A percentile compares a stretch with the other conserved stretches of the same genome.
Conservation (phyloP, 64 coral and sea anemone species). For the Orbicella faveolata region DNA sequence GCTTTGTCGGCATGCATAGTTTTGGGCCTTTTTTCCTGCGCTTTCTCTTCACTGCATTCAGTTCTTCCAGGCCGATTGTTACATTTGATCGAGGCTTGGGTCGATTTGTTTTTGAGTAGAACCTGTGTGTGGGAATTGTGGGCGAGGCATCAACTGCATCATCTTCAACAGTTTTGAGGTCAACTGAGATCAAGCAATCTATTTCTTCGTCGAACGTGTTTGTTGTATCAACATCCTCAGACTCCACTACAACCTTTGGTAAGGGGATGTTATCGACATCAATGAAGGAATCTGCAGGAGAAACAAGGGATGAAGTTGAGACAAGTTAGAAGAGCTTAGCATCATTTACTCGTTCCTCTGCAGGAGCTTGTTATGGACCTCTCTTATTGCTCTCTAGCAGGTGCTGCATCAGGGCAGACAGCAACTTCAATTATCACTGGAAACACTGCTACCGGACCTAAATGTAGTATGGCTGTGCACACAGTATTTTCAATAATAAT, state of each 20-base stretch:
- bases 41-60: conserved; percentile 16
- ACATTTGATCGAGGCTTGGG: conserved; percentile 26
- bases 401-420: too few species aligned
- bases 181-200: conserved; percentile 35
- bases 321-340: not conserved
- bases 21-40: conserved; percentile 22
- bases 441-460: too few species aligned
- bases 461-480: too few species aligned
- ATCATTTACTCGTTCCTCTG: too few species aligned
- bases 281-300: conserved; percentile 12
- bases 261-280: conserved; percentile 12
- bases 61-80: conserved; percentile 30
- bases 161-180: not conserved
- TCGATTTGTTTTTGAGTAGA: conserved; percentile 28
- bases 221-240: not conserved
- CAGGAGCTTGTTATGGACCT: too few species aligned
- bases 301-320: too few species aligned
- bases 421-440: too few species aligned
- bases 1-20: conserved; percentile 38
- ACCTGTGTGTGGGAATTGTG: conserved; percentile 3
- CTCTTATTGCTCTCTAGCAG: too few species aligned
- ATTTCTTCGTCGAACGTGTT: conserved; percentile 6
- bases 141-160: not conserved
- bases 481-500: not conserved
- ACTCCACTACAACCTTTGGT: not conserved